Conservation (phyloP, 2,113 vertebrate genomes). For the Cyanoderma ruficeps region DNA sequence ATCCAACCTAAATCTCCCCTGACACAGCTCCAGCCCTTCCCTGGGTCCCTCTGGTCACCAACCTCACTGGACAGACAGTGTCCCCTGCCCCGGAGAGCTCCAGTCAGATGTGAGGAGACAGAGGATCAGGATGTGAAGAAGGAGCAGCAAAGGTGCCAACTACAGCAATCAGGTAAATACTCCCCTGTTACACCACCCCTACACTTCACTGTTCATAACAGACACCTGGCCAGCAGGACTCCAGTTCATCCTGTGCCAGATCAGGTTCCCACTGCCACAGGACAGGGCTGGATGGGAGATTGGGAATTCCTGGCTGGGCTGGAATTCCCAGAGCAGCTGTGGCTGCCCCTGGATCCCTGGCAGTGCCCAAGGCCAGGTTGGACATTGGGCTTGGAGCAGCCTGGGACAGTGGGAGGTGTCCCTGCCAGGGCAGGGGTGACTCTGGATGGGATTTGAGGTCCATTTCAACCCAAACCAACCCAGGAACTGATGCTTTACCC, state of each 20-base stretch:
- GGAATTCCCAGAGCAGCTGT: not conserved
- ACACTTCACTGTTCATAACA: not conserved
- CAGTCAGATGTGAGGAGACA: not conserved
- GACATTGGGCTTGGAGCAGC: not conserved
- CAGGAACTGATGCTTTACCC: not conserved
- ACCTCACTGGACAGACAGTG: not conserved
- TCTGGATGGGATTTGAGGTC: fast-evolving
- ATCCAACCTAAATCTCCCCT: fast-evolving
- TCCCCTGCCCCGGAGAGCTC: not conserved
- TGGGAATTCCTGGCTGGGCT: not conserved
- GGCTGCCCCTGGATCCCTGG: not conserved
- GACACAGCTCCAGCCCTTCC: fast-evolving
- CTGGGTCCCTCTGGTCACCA: not conserved
- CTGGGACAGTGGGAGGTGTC: not conserved
- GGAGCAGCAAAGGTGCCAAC: not conserved
- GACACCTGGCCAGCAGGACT: not conserved
- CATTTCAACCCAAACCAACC: not conserved
- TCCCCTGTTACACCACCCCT: not conserved
- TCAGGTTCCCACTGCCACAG: not conserved
- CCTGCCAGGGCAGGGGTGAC: not conserved
- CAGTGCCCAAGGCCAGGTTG: not conserved
- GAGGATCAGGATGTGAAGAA: not conserved
- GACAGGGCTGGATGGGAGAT: fast-evolving
- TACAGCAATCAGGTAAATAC: not conserved
- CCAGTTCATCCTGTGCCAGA: not conserved